Evolutionary conservation across 2,113 vertebrate species (phyloP).

Genomic region (Montifringilla adamsi): DNA sequence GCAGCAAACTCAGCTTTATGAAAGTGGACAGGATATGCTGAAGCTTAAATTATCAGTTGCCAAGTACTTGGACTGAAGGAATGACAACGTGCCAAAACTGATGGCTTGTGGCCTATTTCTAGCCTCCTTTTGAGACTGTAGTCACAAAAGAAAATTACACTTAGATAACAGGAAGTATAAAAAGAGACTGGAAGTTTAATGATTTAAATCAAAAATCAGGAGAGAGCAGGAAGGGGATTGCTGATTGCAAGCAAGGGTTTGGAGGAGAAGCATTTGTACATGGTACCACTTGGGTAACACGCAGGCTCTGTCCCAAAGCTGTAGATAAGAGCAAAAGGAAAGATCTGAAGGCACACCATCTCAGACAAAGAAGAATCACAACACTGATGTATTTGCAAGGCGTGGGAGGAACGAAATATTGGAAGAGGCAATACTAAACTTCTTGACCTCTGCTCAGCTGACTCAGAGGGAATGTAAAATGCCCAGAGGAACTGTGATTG

Average conservation of each 20-base stretch:
- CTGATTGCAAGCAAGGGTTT: not conserved
- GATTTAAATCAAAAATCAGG: not conserved
- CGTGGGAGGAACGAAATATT: not conserved
- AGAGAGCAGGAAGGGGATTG: not conserved
- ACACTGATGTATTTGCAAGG: not conserved
- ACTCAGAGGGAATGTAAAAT: conserved; percentile 11
- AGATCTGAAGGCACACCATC: not conserved
- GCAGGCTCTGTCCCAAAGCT: not conserved
- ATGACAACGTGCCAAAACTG: not conserved
- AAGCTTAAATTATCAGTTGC: not conserved
- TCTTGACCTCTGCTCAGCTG: conserved; percentile 34
- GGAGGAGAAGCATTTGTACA: not conserved
- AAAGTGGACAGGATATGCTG: not conserved
- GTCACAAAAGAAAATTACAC: not conserved
- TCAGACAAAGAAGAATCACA: not conserved
- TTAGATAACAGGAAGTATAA: not conserved
- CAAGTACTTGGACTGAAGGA: not conserved
- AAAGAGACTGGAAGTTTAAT: not conserved
- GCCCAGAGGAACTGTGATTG: not conserved
- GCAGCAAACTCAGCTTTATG: not conserved
- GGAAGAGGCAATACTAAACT: not conserved
- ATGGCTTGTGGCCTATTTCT: not conserved
- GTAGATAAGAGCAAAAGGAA: not conserved
- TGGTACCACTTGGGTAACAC: not conserved
- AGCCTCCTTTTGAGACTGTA: not conserved